Percentiles rank a stretch among this genome's conserved stretches.
Evolutionary conservation across 2,797 vertebrate species (phyloP).

Genomic region (Lacerta viridis): DNA sequence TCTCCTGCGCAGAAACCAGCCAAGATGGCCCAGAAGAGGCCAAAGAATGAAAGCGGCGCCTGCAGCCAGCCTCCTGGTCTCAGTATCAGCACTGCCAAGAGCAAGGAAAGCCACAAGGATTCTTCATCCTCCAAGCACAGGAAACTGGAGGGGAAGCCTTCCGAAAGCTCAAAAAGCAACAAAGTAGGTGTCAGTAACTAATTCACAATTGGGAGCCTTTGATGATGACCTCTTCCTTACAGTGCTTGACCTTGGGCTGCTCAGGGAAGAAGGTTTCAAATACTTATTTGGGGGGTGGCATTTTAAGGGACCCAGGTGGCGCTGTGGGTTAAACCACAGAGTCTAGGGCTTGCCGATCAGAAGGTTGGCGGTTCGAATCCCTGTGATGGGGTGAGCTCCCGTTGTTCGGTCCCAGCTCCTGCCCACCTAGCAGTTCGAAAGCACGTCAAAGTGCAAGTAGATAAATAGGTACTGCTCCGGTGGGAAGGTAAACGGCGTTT

Average conservation of each 20-base stretch:
- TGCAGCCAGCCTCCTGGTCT: constrained; percentile 58
- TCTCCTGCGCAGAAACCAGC: constrained; percentile 71
- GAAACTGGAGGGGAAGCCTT: constrained; percentile 79
- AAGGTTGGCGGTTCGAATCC: too few species aligned
- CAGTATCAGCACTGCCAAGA: constrained; percentile 62
- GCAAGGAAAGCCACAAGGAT: constrained; percentile 67
- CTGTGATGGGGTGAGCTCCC: too few species aligned
- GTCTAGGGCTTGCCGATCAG: too few species aligned
- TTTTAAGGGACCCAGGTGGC: not conserved
- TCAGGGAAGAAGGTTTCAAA: not conserved
- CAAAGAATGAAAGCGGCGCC: constrained; percentile 51
- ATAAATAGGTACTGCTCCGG: too few species aligned
- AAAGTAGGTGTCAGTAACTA: constrained; percentile 79
- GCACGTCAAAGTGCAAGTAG: too few species aligned
- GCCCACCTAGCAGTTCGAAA: too few species aligned
- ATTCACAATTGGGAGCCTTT: too few species aligned
- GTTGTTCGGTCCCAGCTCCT: too few species aligned
- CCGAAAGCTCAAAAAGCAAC: constrained; percentile 65
- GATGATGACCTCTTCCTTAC: not conserved
- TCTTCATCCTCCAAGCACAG: constrained; percentile 80
- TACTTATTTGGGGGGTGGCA: not conserved
- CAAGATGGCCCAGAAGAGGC: constrained; percentile 78
- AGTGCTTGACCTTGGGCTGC: not conserved
- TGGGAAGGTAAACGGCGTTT: too few species aligned
- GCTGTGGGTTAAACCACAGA: too few species aligned